These are phyloP conservation scores for Mirounga angustirostris DNA, from an alignment of 2,113 vertebrate genomes.

Conservation along the genomic window DNA sequence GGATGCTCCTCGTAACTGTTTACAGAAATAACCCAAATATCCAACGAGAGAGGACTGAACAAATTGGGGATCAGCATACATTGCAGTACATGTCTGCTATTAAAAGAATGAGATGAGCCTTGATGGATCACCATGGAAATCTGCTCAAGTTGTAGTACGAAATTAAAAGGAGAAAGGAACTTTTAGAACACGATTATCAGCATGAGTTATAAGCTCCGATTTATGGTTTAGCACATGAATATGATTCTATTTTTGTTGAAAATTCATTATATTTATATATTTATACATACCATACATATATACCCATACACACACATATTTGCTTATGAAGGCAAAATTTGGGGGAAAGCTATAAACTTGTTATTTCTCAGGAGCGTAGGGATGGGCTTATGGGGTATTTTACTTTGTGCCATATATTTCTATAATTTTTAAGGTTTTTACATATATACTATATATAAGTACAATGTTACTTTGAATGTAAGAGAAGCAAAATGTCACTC, in stretches of 20 bases:
- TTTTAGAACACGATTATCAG: not conserved
- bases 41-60: not conserved
- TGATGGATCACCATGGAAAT: fast-evolving
- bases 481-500: not conserved
- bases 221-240: not conserved
- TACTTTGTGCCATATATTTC: not conserved
- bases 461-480: not conserved
- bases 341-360: not conserved
- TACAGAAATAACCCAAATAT: not conserved
- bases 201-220: not conserved
- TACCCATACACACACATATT: not conserved
- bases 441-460: not conserved
- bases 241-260: not conserved
- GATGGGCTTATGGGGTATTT: not conserved
- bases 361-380: not conserved
- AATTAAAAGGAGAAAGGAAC: not conserved
- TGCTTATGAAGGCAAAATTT: not conserved
- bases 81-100: not conserved
- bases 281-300: not conserved
- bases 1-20: not conserved
- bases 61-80: not conserved
- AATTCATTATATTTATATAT: not conserved
- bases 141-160: not conserved
- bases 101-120: not conserved
- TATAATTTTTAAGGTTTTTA: not conserved